Conservation (phyloP, 2,888 invertebrate genomes). For the Drosophila fulvimacula region DNA sequence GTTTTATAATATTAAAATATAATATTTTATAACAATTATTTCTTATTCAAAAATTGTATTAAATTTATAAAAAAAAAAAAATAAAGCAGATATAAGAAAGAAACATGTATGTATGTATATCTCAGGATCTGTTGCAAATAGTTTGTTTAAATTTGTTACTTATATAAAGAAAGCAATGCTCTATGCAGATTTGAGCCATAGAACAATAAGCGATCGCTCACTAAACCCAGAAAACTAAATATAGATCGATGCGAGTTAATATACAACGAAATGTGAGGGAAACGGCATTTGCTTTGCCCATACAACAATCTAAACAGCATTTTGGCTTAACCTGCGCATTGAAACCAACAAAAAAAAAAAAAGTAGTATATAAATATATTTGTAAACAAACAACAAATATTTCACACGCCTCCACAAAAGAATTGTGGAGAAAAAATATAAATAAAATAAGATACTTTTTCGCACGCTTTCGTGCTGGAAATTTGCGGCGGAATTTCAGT, state of each 20-base stretch:
- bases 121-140: neutral
- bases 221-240: conserved; percentile 21
- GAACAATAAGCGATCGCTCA: conserved; percentile 9
- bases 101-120: too few species aligned
- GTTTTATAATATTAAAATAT: too few species aligned
- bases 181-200: neutral
- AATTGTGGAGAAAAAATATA: neutral
- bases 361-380: neutral
- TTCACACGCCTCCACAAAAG: conserved; percentile 36
- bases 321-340: conserved; percentile 4
- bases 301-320: conserved; percentile 15
- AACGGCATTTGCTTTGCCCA: conserved; percentile 11
- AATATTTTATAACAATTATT: too few species aligned
- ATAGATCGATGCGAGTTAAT: conserved; percentile 12
- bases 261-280: neutral
- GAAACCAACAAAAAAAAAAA: neutral
- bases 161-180: conserved; percentile 4
- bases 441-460: conserved; percentile 11
- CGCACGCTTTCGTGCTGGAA: conserved; percentile 30
- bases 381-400: conserved; percentile 8
- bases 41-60: too few species aligned
- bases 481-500: conserved; percentile 30
- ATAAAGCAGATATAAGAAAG: too few species aligned
- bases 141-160: neutral
- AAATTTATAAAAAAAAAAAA: too few species aligned